Conservation (phyloP, 2,888 invertebrate genomes). For the Gryllus longicercus region DNA sequence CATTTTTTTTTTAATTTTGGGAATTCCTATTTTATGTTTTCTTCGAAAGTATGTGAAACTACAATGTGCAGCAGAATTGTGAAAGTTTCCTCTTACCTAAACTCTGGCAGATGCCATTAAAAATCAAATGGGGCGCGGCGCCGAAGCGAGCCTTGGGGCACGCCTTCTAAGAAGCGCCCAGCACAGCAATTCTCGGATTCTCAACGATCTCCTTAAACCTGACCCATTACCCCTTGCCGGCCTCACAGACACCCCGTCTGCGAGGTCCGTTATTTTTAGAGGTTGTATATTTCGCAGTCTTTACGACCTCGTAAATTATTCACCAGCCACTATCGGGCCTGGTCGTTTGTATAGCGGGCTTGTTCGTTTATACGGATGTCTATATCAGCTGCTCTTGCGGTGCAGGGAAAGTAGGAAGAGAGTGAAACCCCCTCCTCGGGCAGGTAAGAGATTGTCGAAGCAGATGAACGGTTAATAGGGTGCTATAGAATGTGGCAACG, state of each 20-base stretch:
- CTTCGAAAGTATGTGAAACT: no score
- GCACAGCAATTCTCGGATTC: not conserved
- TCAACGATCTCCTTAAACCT: slow-evolving; percentile 17
- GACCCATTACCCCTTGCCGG: not conserved
- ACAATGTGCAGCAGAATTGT: no score
- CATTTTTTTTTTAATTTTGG: no score
- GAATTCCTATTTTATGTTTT: no score
- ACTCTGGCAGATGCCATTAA: no score
- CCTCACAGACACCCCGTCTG: not conserved
- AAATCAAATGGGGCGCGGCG: not conserved
- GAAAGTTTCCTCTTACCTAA: no score
- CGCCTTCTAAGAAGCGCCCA: not conserved
- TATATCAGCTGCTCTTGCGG: not conserved
- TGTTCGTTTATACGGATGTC: slow-evolving; percentile 17
- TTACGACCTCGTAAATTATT: slow-evolving; percentile 17
- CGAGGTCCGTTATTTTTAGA: slow-evolving; percentile 17
- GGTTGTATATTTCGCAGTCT: slow-evolving; percentile 1
- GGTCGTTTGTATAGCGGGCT: slow-evolving; percentile 17
- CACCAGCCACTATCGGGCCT: not conserved
- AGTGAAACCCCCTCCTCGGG: not conserved
- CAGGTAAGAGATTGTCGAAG: no score
- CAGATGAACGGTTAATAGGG: no score
- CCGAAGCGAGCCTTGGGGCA: not conserved
- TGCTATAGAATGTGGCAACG: no score
- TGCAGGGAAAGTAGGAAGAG: not conserved